Percentiles rank a stretch among this genome's conserved stretches.
Evolutionary conservation across 2,113 vertebrate genomes (phyloP).

Genomic region (Rafetus swinhoei): DNA sequence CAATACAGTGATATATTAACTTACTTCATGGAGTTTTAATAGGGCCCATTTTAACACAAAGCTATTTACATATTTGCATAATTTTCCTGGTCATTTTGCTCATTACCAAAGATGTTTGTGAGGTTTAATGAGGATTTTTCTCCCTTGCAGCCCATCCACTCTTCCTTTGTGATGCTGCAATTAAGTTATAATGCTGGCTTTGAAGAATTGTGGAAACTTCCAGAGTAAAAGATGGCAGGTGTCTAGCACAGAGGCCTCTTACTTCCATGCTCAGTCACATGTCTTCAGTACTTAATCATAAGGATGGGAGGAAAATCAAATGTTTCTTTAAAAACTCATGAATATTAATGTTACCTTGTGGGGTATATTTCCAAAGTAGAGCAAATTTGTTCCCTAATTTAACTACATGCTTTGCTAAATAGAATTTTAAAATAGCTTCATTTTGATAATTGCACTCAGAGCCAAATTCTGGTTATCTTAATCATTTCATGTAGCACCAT

Average conservation of each 20-base stretch:
- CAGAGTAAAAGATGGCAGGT: accelerated
- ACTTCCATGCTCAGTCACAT: not conserved
- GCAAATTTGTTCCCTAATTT: not conserved
- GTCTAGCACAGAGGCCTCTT: not conserved
- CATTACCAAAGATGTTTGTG: not conserved
- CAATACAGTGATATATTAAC: constrained; percentile 28
- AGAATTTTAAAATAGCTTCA: not conserved
- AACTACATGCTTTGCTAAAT: not conserved
- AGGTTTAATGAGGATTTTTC: not conserved
- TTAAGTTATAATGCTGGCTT: not conserved
- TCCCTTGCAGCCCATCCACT: not conserved
- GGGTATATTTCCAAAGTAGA: not conserved
- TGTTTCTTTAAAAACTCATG: accelerated
- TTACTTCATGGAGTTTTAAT: constrained; percentile 36
- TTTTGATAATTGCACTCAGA: not conserved
- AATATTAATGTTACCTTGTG: not conserved
- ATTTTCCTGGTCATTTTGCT: not conserved
- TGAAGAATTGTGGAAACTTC: not conserved
- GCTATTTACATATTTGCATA: not conserved
- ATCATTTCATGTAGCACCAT: not conserved
- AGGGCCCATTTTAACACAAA: not conserved
- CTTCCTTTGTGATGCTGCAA: not conserved
- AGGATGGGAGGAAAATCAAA: not conserved
- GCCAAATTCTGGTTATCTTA: not conserved
- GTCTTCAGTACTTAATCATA: not conserved